Percentiles rank a stretch among this genome's conserved stretches.
These are phyloP conservation scores for Eristalinus aeneus DNA, from an alignment of 2,888 invertebrate species.

Conservation along the genomic window DNA sequence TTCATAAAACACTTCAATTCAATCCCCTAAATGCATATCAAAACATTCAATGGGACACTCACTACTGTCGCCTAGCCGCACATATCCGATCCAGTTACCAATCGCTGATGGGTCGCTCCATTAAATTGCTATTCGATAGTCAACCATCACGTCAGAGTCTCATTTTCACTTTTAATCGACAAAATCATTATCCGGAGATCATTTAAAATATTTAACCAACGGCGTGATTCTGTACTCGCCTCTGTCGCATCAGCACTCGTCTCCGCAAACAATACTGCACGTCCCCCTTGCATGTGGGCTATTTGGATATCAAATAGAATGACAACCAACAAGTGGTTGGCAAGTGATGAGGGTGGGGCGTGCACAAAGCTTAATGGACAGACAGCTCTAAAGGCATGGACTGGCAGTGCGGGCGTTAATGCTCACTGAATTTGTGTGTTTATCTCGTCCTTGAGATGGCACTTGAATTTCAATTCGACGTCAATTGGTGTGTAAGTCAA, in stretches of 20 bases:
- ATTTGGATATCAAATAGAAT: neutral
- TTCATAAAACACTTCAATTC: too few relatives aligned
- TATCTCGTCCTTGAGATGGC: neutral
- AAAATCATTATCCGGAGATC: conserved; percentile 14
- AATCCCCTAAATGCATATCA: too few relatives aligned
- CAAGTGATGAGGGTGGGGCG: neutral
- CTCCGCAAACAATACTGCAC: neutral
- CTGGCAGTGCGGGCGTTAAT: neutral
- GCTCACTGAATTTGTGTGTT: neutral
- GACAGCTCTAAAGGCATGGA: neutral
- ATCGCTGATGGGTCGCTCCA: conserved; percentile 6
- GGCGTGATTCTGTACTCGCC: neutral
- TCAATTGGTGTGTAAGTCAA: neutral
- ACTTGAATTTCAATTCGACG: neutral
- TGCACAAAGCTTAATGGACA: neutral
- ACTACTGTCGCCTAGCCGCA: neutral
- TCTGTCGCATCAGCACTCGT: neutral
- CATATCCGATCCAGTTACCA: neutral
- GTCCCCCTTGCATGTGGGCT: neutral
- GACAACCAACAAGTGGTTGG: neutral
- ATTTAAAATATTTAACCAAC: conserved; percentile 27
- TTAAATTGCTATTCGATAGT: conserved; percentile 52
- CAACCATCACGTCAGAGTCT: conserved; percentile 32
- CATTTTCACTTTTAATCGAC: conserved; percentile 38
- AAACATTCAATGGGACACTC: too few relatives aligned